Percentiles rank a stretch among this genome's conserved stretches.
phyloP scores from a whole-genome alignment of 1,140 invertebrate species.

The Protaetia brevitarsis region DNA sequence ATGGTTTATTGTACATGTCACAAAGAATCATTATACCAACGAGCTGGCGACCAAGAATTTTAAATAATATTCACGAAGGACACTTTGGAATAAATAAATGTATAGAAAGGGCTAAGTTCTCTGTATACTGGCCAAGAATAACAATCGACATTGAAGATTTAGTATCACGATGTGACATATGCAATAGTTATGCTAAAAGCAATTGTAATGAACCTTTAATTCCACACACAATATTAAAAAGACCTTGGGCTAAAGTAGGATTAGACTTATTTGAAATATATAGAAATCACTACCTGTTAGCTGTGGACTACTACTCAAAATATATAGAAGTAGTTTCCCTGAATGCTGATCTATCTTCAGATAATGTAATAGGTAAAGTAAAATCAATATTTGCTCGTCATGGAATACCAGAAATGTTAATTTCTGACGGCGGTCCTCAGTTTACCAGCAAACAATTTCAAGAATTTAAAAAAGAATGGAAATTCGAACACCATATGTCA shows the following conservation, averaged over 20 bases:
- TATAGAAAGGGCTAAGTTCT: conserved; percentile 14
- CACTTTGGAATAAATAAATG: conserved; percentile 30
- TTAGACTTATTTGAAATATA: conserved; percentile 34
- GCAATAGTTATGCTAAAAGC: conserved; percentile 28
- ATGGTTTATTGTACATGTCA: conserved; percentile 28
- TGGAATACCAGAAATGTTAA: conserved; percentile 32
- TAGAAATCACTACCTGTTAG: conserved; percentile 36
- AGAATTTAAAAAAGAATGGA: conserved; percentile 40
- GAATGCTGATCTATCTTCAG: neutral
- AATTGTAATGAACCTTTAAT: conserved; percentile 36
- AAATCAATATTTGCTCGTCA: conserved; percentile 39
- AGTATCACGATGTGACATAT: conserved; percentile 22
- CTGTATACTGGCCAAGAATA: conserved; percentile 29
- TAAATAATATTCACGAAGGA: conserved; percentile 26
- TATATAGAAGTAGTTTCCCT: conserved; percentile 35
- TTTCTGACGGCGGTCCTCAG: conserved; percentile 33
- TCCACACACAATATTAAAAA: conserved; percentile 35
- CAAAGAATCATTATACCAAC: conserved; percentile 17
- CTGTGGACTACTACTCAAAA: conserved; percentile 45
- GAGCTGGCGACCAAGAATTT: conserved; percentile 8
- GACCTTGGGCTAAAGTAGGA: conserved; percentile 42
- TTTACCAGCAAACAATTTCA: conserved; percentile 39
- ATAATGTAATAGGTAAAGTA: conserved; percentile 32
- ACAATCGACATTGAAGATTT: conserved; percentile 25
- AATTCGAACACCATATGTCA: conserved; percentile 38